Conservation (phyloP, 2,888 invertebrate species). For the Erpobdella octoculata region DNA sequence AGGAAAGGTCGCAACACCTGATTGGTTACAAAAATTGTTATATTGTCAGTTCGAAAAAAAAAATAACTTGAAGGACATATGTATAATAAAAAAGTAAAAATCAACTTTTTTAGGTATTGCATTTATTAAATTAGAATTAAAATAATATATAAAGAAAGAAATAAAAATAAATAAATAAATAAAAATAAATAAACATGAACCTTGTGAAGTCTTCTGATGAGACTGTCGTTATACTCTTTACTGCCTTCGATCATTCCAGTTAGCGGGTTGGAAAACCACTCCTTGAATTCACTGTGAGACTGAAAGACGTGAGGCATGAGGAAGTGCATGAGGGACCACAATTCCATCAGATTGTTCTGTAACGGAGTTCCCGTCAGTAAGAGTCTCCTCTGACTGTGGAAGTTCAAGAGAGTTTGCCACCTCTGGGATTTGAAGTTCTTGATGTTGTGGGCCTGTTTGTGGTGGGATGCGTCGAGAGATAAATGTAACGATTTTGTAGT, state of each 20-base stretch:
- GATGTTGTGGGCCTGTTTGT: slow-evolving; percentile 92
- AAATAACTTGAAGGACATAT: too few relatives aligned
- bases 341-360: slow-evolving; percentile 92
- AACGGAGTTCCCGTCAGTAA: slow-evolving; percentile 85
- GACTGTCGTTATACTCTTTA: slow-evolving; percentile 78
- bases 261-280: slow-evolving; percentile 96
- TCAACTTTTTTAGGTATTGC: too few relatives aligned
- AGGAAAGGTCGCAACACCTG: slow-evolving; percentile 86
- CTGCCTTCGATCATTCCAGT: slow-evolving; percentile 90
- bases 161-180: slow-evolving; percentile 43
- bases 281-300: slow-evolving; percentile 72
- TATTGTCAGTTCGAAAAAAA: too few relatives aligned
- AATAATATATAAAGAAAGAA: not conserved
- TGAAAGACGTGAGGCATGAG: slow-evolving; percentile 89
- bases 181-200: slow-evolving; percentile 52
- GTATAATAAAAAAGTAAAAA: too few relatives aligned
- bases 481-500: not conserved
- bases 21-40: not conserved
- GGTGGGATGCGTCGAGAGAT: not conserved
- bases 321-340: slow-evolving; percentile 95
- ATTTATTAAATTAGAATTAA: not conserved
- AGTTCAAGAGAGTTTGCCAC: slow-evolving; percentile 92
- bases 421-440: slow-evolving; percentile 98
- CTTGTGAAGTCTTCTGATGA: slow-evolving; percentile 82
- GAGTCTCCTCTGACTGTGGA: slow-evolving; percentile 78